A percentile compares a stretch with the other conserved stretches of the same genome.
Evolutionary conservation across 2,888 invertebrate genomes (phyloP).

Genomic region (Rhorus exstirpatorius): DNA sequence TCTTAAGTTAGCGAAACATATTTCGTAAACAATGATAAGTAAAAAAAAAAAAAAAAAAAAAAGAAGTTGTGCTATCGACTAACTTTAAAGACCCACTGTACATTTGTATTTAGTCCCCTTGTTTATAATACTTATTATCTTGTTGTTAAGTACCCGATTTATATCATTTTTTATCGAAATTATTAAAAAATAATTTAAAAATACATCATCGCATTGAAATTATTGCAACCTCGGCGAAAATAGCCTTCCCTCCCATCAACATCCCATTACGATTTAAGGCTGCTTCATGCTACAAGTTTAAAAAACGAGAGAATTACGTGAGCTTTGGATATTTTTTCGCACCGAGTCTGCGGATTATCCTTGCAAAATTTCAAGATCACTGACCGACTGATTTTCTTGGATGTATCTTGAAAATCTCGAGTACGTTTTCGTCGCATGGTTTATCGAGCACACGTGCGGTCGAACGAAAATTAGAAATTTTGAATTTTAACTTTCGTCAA

Average conservation of each 20-base stretch:
- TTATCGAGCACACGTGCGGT: no score
- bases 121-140: conserved; percentile 86
- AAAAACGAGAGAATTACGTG: no score
- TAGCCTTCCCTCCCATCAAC: conserved; percentile 38
- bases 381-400: no score
- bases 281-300: no score
- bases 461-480: no score
- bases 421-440: no score
- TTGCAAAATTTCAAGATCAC: no score
- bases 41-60: conserved; percentile 42
- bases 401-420: no score
- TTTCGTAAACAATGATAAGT: conserved; percentile 76
- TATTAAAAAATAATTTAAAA: conserved; percentile 86
- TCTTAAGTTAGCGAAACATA: conserved; percentile 81
- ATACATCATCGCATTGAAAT: conserved; percentile 71
- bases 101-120: conserved; percentile 86
- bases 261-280: conserved; percentile 6
- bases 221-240: conserved; percentile 33
- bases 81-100: conserved; percentile 85
- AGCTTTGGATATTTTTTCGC: conserved; percentile 9
- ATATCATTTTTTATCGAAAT: conserved; percentile 86
- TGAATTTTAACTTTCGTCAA: no score
- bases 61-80: conserved; percentile 83
- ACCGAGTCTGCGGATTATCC: no score
- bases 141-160: conserved; percentile 86